These are phyloP conservation scores for Nycticryphes semicollaris DNA, from an alignment of 2,113 vertebrate genomes.

Conservation along the genomic window DNA sequence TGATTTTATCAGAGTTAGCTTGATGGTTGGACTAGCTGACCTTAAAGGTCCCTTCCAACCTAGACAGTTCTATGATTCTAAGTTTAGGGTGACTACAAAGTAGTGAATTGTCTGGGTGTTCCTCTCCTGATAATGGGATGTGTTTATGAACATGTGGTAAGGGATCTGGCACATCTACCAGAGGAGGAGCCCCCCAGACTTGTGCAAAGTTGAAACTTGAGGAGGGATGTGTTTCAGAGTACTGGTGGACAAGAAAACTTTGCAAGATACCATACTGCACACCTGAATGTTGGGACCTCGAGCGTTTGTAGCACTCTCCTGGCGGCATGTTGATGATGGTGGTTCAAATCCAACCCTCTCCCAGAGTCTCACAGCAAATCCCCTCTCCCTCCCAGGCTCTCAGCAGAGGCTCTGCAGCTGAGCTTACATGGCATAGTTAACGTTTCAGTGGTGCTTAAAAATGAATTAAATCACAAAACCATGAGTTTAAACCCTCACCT, in stretches of 20 bases:
- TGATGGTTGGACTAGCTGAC: no score
- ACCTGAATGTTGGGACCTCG: neutral
- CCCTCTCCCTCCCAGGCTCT: neutral
- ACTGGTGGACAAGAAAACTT: neutral
- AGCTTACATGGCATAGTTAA: neutral
- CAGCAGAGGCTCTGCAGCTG: neutral
- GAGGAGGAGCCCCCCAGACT: neutral
- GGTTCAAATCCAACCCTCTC: neutral
- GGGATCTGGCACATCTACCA: neutral
- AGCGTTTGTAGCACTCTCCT: neutral
- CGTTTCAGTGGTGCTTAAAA: neutral
- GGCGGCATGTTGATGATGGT: accelerated
- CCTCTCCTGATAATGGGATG: neutral
- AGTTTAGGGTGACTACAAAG: neutral
- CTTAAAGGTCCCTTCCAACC: no score
- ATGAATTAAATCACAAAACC: neutral
- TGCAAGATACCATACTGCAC: neutral
- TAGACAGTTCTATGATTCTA: no score
- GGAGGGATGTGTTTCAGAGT: accelerated
- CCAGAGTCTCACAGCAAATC: neutral
- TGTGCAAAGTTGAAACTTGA: neutral
- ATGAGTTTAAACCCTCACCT: neutral
- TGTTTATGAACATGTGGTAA: neutral
- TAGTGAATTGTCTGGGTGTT: neutral
- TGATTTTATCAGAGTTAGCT: no score